phyloP scores from a whole-genome alignment of 1,140 invertebrate species.

The Drosophila nigrodunni region DNA sequence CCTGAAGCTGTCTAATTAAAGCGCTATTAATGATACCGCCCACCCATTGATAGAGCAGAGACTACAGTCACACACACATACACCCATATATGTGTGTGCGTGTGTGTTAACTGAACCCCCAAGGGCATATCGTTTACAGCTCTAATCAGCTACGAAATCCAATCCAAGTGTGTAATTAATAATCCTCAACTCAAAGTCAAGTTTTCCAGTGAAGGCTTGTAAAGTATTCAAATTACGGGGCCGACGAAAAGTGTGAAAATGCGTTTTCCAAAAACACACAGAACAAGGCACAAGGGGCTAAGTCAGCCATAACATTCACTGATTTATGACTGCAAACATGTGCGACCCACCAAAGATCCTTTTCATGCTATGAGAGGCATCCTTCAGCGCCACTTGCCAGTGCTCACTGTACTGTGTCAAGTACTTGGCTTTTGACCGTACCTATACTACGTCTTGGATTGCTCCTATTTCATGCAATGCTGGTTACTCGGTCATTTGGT shows the following conservation, averaged over 20 bases:
- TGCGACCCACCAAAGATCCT: constrained; percentile 74
- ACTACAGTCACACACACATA: constrained; percentile 4
- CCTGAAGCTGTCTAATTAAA: constrained; percentile 56
- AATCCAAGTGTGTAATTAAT: constrained; percentile 81
- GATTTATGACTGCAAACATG: constrained; percentile 84
- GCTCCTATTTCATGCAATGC: constrained; percentile 72
- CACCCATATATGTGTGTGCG: background rate
- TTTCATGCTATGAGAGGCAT: constrained; percentile 29
- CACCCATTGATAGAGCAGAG: constrained; percentile 40
- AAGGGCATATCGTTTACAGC: constrained; percentile 55
- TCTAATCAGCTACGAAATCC: constrained; percentile 65
- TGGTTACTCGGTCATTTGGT: constrained; percentile 65
- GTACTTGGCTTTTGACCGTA: constrained; percentile 45
- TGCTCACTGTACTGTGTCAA: constrained; percentile 55
- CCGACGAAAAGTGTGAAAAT: constrained; percentile 83
- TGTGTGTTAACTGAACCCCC: constrained; percentile 5
- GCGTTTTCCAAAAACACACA: constrained; percentile 64
- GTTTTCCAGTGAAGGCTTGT: constrained; percentile 69
- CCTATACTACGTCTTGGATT: constrained; percentile 17
- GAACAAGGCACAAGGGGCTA: constrained; percentile 42
- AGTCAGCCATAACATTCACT: constrained; percentile 71
- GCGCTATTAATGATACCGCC: constrained; percentile 57
- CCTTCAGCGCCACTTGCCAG: constrained; percentile 74
- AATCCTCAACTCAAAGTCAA: constrained; percentile 37
- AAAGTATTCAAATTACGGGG: constrained; percentile 80